Evolutionary conservation across 2,888 invertebrate species (phyloP).

Genomic region (Agrotis clavis): DNA sequence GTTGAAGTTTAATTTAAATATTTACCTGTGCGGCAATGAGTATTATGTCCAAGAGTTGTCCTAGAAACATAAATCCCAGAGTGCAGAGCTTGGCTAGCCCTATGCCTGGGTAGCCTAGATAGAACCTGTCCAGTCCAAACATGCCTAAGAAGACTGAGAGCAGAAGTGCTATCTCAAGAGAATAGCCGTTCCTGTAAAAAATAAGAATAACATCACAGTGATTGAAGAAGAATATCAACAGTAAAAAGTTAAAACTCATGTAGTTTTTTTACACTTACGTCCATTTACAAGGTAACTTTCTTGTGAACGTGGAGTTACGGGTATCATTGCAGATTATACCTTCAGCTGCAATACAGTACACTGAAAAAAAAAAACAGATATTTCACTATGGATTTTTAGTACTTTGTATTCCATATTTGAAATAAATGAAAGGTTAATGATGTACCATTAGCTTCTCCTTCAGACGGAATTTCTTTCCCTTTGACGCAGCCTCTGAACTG

Average conservation of each 20-base stretch:
- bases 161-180: slow-evolving; percentile 97
- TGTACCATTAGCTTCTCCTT: slow-evolving; percentile 95
- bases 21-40: slow-evolving; percentile 96
- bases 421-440: not conserved
- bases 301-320: slow-evolving; percentile 95
- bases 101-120: slow-evolving; percentile 99
- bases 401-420: not conserved
- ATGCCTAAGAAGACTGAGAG: slow-evolving; percentile 99
- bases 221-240: not conserved
- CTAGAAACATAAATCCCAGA: slow-evolving; percentile 98
- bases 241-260: too few relatives aligned
- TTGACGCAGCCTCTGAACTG: slow-evolving; percentile 95
- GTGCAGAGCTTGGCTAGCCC: slow-evolving; percentile 98
- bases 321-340: slow-evolving; percentile 96
- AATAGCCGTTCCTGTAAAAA: slow-evolving; percentile 96
- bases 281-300: slow-evolving; percentile 97
- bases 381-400: not conserved
- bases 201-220: not conserved
- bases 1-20: not conserved
- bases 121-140: slow-evolving; percentile 99
- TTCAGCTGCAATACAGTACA: slow-evolving; percentile 95
- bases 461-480: slow-evolving; percentile 88
- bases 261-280: slow-evolving; percentile 93
- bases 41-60: slow-evolving; percentile 98
- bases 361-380: slow-evolving; percentile 85